phyloP scores from a whole-genome alignment of 2,888 invertebrate species.

The Conomelus anceps region DNA sequence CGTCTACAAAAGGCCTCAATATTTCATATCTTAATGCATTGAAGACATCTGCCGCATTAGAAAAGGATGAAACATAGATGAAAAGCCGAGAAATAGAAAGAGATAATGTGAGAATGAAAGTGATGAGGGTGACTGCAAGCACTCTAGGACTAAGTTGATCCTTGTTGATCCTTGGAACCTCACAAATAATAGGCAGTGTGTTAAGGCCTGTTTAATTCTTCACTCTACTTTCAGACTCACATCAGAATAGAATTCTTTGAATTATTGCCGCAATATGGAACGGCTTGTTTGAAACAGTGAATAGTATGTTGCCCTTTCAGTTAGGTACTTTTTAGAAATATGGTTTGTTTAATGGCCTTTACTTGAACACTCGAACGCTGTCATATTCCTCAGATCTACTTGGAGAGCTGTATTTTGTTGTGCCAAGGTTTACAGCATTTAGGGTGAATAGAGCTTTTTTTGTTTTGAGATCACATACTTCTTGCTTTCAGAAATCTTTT shows the following conservation, averaged over 20 bases:
- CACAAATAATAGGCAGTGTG: neutral
- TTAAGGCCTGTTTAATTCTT: neutral
- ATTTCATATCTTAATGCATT: neutral
- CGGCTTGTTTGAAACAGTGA: neutral
- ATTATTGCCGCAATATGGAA: neutral
- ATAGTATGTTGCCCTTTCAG: neutral
- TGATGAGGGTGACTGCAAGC: neutral
- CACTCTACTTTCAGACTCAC: neutral
- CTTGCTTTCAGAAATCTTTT: too few species aligned
- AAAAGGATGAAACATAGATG: neutral
- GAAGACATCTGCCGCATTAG: neutral
- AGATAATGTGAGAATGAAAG: too few species aligned
- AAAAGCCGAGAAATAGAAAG: too few species aligned
- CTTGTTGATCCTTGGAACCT: neutral
- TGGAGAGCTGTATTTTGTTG: too few species aligned
- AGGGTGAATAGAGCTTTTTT: too few species aligned
- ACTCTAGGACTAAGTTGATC: neutral
- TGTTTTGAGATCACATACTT: too few species aligned
- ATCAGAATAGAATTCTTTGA: neutral
- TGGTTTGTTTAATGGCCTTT: neutral
- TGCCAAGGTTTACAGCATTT: too few species aligned
- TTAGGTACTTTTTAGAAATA: neutral
- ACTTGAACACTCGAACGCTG: too few species aligned
- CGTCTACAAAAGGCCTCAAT: neutral
- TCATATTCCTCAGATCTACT: too few species aligned